Evolutionary conservation across 2,797 vertebrate species (phyloP), one percentile per base, ranked within the genome.

Genomic region (Cossypha polioptera): DNA sequence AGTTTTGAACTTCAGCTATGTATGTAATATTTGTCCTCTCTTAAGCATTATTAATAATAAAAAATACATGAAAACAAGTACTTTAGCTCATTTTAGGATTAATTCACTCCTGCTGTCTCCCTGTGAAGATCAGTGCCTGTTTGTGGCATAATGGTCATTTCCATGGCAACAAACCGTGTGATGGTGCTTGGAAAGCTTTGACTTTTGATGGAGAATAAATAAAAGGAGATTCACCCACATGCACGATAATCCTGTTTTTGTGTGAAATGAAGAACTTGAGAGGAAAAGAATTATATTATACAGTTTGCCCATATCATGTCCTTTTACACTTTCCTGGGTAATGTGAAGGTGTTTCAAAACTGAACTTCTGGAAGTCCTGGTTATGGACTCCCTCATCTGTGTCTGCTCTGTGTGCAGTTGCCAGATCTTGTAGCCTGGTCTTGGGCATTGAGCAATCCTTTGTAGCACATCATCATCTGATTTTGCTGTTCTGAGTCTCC

Each of bases 111-210:
- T 73, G 45, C 74, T 88, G 28, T 90, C 75, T 75, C 66, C 50
- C 57, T 0, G 0, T 68, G 89, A 90, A 89, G 68, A 47, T 65
- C 13, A 1, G 36, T 0, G 1, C 54, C 58, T 11, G 6, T 72
- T 77, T 72, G 69, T 84, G 79, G 73, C 66, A 62, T 57, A 81
- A 75, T 7, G 66, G 91, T 81, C 66, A 91, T 96, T 94, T 76
- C 92, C 95, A 95, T 96, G 90, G 92, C 87, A 95, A 94, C 95
- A 86, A 91, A 86, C 79, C 31, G 10, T 74, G 71, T 75, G 76
- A 35, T 73, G 47, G 48, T 68, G 76, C 82, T 81, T 92, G 66
- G 85, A 86, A 94, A 84, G 89, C 94, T 92, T 63, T 76, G 83
- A 10, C 79, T 95, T 94, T 63, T 63, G 59, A 43, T 62, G 58